phyloP scores from a whole-genome alignment of 2,113 vertebrate species.

The Sinocyclocheilus maitianheensis region DNA sequence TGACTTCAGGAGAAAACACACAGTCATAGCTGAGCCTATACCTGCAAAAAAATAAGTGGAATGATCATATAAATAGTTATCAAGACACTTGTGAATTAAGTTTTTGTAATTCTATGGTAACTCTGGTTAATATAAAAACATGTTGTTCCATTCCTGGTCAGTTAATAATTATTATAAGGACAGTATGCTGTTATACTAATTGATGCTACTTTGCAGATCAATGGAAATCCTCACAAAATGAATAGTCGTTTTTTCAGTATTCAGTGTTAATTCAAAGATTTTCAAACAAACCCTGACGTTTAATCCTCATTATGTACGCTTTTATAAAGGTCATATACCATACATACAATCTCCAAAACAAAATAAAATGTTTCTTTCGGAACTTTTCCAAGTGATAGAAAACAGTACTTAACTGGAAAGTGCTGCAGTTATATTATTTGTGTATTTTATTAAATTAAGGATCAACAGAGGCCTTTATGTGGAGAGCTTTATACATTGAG shows the following conservation, averaged over 20 bases:
- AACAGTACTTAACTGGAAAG: background rate
- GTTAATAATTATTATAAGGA: background rate
- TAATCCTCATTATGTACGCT: background rate
- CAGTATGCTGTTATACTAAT: background rate
- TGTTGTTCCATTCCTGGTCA: background rate
- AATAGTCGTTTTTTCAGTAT: conserved; percentile 1
- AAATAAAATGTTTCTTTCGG: background rate
- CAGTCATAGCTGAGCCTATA: background rate
- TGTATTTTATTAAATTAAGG: conserved; percentile 4
- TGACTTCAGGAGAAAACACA: conserved; percentile 11
- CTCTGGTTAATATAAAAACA: background rate
- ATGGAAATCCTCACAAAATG: background rate
- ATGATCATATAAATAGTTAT: background rate
- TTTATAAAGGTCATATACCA: conserved; percentile 4
- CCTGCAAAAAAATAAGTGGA: background rate
- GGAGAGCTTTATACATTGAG: background rate
- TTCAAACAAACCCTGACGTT: background rate
- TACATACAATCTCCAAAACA: background rate
- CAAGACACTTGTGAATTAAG: background rate
- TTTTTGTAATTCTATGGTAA: background rate
- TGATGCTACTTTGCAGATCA: background rate
- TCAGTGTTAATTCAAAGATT: conserved; percentile 6
- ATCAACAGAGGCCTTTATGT: background rate
- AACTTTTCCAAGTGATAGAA: background rate
- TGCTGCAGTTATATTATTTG: background rate